Percentiles rank a stretch among this genome's conserved stretches.
phyloP scores from a whole-genome alignment of 2,888 invertebrate species.

The Leptinotarsa haldemani region DNA sequence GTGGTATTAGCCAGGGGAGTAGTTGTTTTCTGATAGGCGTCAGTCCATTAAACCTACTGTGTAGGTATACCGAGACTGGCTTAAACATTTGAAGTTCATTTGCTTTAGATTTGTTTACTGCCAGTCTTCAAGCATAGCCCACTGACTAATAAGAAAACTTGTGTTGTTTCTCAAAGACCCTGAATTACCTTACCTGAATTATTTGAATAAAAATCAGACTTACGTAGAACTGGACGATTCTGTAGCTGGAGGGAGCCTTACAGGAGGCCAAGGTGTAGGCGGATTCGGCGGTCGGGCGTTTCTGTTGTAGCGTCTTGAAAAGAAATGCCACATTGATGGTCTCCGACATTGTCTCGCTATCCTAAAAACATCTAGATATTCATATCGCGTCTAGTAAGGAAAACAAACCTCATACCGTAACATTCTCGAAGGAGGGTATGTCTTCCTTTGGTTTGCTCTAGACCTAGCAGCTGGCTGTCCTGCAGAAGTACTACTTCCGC shows the following conservation, averaged over 20 bases:
- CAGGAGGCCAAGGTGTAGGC: slow-evolving; percentile 29
- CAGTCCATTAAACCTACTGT: too few species aligned
- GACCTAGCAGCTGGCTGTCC: slow-evolving; percentile 38
- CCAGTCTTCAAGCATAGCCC: too few species aligned
- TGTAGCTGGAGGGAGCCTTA: slow-evolving; percentile 14
- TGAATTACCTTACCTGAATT: not conserved
- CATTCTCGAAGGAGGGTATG: slow-evolving; percentile 60
- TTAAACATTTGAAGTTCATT: too few species aligned
- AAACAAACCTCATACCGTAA: slow-evolving; percentile 42
- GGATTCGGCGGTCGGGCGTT: slow-evolving; percentile 40
- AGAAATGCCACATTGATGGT: slow-evolving; percentile 54
- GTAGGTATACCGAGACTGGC: too few species aligned
- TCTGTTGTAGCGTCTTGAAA: slow-evolving; percentile 53
- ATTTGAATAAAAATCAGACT: not conserved
- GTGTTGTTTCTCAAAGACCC: too few species aligned
- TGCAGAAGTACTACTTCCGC: slow-evolving; percentile 25
- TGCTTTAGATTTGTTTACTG: too few species aligned
- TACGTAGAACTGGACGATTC: slow-evolving; percentile 6
- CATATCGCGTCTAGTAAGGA: not conserved
- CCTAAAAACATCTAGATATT: slow-evolving; percentile 29
- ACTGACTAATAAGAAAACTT: too few species aligned
- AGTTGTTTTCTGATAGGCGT: too few species aligned
- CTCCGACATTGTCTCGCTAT: slow-evolving; percentile 54
- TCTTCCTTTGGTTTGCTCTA: slow-evolving; percentile 55
- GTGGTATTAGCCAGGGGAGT: too few species aligned